Evolutionary conservation across 1,140 invertebrate species (phyloP).

Genomic region (Saccostrea glomerata): DNA sequence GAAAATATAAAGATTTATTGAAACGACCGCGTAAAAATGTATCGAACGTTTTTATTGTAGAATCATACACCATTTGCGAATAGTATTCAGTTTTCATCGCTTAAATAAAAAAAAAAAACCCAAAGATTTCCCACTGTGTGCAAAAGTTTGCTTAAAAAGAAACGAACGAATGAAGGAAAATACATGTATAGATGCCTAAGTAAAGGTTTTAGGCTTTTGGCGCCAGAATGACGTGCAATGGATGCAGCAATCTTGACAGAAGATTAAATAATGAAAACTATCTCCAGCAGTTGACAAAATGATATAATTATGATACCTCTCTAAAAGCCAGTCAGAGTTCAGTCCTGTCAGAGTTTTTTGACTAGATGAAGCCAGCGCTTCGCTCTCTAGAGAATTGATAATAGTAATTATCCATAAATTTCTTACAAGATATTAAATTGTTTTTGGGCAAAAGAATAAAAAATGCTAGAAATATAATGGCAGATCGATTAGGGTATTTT

Average conservation of each 20-base stretch:
- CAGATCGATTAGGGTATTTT: background rate
- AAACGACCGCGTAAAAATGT: no score
- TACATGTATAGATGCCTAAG: no score
- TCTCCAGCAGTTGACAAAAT: background rate
- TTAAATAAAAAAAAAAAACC: no score
- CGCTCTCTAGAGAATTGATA: background rate
- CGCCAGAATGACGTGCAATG: background rate
- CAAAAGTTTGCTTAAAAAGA: no score
- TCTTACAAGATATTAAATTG: background rate
- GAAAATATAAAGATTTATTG: no score
- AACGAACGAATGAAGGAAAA: no score
- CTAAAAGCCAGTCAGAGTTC: background rate
- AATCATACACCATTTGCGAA: no score
- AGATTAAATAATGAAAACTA: conserved; percentile 2
- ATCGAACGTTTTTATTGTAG: no score
- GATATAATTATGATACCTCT: conserved; percentile 3
- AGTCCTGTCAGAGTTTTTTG: background rate
- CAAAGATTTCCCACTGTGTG: no score
- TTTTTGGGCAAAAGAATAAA: background rate
- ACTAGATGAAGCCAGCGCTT: background rate
- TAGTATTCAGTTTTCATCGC: no score
- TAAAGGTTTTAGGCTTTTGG: background rate
- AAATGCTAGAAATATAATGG: background rate
- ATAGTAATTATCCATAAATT: conserved; percentile 20
- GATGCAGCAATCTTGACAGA: background rate